A percentile compares a stretch with the other conserved stretches of the same genome.
These are phyloP conservation scores for Pygoscelis antarcticus DNA, from an alignment of 2,113 vertebrate species.

Conservation along the genomic window DNA sequence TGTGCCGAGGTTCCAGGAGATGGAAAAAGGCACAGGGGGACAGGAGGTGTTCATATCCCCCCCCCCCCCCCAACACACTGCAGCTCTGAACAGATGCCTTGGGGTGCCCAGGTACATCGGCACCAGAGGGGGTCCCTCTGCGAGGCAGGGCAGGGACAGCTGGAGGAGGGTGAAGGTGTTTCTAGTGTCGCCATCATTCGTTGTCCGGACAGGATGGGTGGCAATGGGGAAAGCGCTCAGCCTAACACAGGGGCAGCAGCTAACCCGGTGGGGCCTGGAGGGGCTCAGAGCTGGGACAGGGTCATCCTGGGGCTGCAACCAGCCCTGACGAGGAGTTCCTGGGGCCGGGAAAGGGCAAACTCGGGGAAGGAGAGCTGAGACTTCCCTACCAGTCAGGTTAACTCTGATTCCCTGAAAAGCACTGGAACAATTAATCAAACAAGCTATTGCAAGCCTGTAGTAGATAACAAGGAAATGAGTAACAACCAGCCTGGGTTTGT, in stretches of 20 bases:
- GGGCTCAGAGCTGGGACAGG: not conserved
- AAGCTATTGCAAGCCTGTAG: not conserved
- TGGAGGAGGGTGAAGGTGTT: not conserved
- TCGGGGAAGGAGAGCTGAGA: not conserved
- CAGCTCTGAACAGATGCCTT: not conserved
- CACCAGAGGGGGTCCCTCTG: not conserved
- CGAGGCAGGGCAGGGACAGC: fast-evolving
- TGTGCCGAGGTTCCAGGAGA: not conserved
- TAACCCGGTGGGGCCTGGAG: too few species aligned
- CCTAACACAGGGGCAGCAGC: not conserved
- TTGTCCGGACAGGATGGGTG: not conserved
- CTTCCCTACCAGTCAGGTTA: not conserved
- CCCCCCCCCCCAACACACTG: too few species aligned
- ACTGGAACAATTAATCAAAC: not conserved
- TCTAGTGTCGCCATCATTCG: fast-evolving
- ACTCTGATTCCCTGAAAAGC: not conserved
- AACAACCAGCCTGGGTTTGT: not conserved
- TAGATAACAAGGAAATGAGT: not conserved
- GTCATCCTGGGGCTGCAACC: not conserved
- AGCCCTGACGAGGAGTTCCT: fast-evolving
- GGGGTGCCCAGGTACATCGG: not conserved
- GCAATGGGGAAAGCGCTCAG: not conserved
- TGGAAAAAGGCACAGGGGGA: not conserved
- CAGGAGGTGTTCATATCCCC: not conserved
- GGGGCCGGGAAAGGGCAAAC: not conserved